These are phyloP conservation scores for Solea senegalensis DNA, from an alignment of 2,113 vertebrate genomes.

Conservation along the genomic window DNA sequence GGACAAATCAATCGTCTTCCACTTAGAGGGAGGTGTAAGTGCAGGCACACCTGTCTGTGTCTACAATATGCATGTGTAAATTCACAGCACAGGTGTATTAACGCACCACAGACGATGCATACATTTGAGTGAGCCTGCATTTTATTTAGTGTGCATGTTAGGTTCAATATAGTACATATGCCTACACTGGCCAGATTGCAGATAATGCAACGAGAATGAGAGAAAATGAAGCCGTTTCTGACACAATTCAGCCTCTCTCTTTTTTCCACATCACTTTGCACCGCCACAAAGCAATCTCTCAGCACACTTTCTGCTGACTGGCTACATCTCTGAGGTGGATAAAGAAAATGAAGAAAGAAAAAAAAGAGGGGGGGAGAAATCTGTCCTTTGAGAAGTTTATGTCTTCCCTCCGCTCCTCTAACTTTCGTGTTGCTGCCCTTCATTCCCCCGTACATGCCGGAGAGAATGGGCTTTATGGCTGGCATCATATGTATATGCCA, in stretches of 20 bases:
- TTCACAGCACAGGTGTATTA: background rate
- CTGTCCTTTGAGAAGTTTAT: conserved; percentile 53
- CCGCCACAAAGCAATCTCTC: conserved; percentile 44
- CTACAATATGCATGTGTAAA: conserved; percentile 2
- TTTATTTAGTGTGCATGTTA: background rate
- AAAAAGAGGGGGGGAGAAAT: conserved; percentile 7
- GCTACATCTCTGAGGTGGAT: conserved; percentile 49
- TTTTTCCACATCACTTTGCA: conserved; percentile 42
- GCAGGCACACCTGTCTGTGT: background rate
- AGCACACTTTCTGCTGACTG: conserved; percentile 70
- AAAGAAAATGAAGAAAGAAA: conserved; percentile 9
- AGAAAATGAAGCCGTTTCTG: conserved; percentile 57
- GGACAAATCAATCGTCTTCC: conserved; percentile 55
- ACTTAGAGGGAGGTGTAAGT: conserved; percentile 23
- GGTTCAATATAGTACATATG: background rate
- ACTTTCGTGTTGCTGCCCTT: conserved; percentile 20
- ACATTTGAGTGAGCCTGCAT: background rate
- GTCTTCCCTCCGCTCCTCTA: conserved; percentile 34
- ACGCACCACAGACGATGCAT: background rate
- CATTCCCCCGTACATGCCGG: conserved; percentile 12
- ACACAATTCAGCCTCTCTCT: conserved; percentile 33
- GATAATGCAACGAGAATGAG: conserved; percentile 51
- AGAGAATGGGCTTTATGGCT: conserved; percentile 23
- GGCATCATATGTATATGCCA: conserved; percentile 38
- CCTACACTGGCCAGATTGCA: background rate